Evolutionary conservation across 2,888 invertebrate genomes (phyloP), one percentile per base, ranked within the genome.

Genomic region (Poecilus cupreus): DNA sequence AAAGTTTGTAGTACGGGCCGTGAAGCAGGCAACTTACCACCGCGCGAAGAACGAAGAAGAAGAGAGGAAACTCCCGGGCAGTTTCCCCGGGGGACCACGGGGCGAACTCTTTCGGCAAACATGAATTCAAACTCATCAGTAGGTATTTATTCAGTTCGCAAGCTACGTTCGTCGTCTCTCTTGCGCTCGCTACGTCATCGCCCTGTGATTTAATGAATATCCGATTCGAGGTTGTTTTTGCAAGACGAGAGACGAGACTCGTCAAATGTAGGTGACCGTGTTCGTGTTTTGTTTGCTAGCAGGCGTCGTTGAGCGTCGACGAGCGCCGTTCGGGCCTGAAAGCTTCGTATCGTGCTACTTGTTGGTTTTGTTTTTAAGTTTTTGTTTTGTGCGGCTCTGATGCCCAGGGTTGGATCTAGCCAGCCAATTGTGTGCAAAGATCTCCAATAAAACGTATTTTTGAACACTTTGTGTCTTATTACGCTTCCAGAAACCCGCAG

Each of bases 91-190:
- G 72, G 24, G 26, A 49, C 74, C 24, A 18, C 13, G 26, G 26
- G 54, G 10, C n/a, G 13, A 68, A 75, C 74, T 75, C 74, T 75
- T 75, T 49, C 51, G 46, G 26, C 49, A 75, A 49, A 75, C 74
- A 75, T 75, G 74, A 75, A 75, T 75, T 75, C 74, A 46, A 51
- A 49, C 49, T 75, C 74, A 75, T 75, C 74, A 75, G 74, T 75
- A 75, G 46, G 74, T 75, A 75, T 75, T 75, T 75, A 75, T 75
- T 75, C 74, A 49, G 51, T 26, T 26, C 74, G 49, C 13, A 22
- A 32, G 16, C 24, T 16, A n/a, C 68, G 11, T 26, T 16, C 26
- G 32, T 32, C 54, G 16, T n/a, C 60, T 26, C 22, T 24, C 54
- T 54, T 18, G n/a, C 11, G 24, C 54, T 4, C 24, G 54, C 4